Percentiles rank a stretch among this genome's conserved stretches.
Conservation (phyloP, 2,797 vertebrate genomes). For the Acanthurus leucopareius region DNA sequence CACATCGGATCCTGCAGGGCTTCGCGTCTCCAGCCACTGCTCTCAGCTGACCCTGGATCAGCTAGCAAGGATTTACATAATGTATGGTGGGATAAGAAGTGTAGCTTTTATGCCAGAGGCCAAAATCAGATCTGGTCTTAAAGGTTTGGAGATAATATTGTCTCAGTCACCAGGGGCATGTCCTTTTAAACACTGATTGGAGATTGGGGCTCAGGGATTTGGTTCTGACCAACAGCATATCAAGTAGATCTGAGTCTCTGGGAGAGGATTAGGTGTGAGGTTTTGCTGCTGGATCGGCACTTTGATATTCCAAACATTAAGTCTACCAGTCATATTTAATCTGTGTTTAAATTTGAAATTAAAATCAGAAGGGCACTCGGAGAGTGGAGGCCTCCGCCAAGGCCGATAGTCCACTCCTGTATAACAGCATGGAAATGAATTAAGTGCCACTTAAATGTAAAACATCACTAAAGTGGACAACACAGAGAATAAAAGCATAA, state of each 20-base stretch:
- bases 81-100: conserved; percentile 49
- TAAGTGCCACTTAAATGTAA: no score
- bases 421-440: no score
- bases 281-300: conserved; percentile 15
- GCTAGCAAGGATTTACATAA: conserved; percentile 69
- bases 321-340: conserved; percentile 8
- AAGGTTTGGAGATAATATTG: conserved; percentile 60
- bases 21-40: conserved; percentile 44
- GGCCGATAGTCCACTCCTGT: no score
- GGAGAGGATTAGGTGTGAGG: conserved; percentile 29
- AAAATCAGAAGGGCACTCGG: not conserved
- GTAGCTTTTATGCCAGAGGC: conserved; percentile 49
- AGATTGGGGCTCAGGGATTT: conserved; percentile 35
- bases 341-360: conserved; percentile 16
- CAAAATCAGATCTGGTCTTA: conserved; percentile 52
- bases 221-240: conserved; percentile 16
- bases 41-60: conserved; percentile 64
- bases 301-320: conserved; percentile 16
- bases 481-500: no score
- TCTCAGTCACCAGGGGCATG: conserved; percentile 50
- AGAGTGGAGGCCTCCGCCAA: no score
- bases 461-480: no score
- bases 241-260: conserved; percentile 36
- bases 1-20: conserved; percentile 62
- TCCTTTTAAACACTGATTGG: conserved; percentile 49